Evolutionary conservation across 1,140 invertebrate species (phyloP).

Genomic region (Heliconius himera): DNA sequence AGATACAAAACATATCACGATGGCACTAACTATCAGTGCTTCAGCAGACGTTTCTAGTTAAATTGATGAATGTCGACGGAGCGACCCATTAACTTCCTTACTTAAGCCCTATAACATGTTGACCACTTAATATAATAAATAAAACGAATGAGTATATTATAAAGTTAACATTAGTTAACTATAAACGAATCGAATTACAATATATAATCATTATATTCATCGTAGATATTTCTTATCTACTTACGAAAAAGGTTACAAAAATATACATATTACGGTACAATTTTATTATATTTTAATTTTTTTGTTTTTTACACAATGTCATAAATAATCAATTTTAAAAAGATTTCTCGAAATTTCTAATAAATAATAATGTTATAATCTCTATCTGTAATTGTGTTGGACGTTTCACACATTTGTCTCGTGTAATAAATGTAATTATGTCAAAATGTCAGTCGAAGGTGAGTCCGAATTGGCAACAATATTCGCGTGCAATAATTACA

Average conservation of each 20-base stretch:
- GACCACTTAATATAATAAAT: conserved; percentile 60
- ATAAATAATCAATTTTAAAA: not conserved
- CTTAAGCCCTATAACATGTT: conserved; percentile 47
- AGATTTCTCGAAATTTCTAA: not conserved
- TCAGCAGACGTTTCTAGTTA: conserved; percentile 62
- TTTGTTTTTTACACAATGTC: not conserved
- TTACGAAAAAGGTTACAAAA: not conserved
- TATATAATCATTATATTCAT: conserved; percentile 21
- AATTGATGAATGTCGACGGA: conserved; percentile 49
- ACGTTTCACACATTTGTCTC: not conserved
- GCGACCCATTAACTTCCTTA: conserved; percentile 49
- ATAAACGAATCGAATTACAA: conserved; percentile 33
- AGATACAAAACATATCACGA: conserved; percentile 80
- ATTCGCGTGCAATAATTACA: not conserved
- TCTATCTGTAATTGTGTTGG: not conserved
- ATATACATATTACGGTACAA: conserved; percentile 6
- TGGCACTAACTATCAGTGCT: conserved; percentile 79
- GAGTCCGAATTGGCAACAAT: not conserved
- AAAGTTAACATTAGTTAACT: conserved; percentile 36
- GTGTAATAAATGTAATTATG: not conserved
- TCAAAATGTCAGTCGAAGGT: not conserved
- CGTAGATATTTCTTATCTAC: conserved; percentile 14
- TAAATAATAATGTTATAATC: not conserved
- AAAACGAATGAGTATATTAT: conserved; percentile 53
- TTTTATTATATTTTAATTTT: conserved; percentile 11